phyloP scores from a whole-genome alignment of 2,888 invertebrate genomes.

The Aricia artaxerxes region DNA sequence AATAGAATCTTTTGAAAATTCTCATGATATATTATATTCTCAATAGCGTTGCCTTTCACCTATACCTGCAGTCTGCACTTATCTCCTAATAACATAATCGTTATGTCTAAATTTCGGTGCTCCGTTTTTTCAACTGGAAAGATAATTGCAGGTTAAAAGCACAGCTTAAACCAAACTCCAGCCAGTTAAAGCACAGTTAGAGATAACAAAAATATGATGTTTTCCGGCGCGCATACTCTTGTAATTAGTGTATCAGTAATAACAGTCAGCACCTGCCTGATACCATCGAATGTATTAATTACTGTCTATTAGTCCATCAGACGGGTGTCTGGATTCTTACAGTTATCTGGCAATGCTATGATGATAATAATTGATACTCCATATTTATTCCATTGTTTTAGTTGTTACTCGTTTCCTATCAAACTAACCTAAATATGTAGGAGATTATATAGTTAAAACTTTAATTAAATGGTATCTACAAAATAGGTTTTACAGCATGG shows the following conservation, averaged over 20 bases:
- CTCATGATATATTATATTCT: not conserved
- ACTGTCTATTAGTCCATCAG: slow-evolving; percentile 1
- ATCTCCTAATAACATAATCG: not conserved
- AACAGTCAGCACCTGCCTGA: not conserved
- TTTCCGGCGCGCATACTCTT: not conserved
- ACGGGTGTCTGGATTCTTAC: not conserved
- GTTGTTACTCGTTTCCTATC: not conserved
- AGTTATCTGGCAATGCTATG: not conserved
- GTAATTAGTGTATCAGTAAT: not conserved
- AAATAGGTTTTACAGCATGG: too few species aligned
- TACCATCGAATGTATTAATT: not conserved
- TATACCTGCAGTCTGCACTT: not conserved
- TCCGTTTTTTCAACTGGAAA: not conserved
- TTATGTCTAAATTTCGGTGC: slow-evolving; percentile 6
- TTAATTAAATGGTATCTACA: not conserved
- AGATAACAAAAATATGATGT: not conserved
- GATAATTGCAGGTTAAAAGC: not conserved
- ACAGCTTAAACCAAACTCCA: not conserved
- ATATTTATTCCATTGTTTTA: not conserved
- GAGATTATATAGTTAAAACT: too few species aligned
- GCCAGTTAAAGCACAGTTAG: not conserved
- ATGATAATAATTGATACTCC: not conserved
- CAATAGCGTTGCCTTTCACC: not conserved
- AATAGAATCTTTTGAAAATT: too few species aligned
- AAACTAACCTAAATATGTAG: not conserved